Evolutionary conservation across 2,797 vertebrate genomes (phyloP).

Genomic region (Aphelocoma californica): DNA sequence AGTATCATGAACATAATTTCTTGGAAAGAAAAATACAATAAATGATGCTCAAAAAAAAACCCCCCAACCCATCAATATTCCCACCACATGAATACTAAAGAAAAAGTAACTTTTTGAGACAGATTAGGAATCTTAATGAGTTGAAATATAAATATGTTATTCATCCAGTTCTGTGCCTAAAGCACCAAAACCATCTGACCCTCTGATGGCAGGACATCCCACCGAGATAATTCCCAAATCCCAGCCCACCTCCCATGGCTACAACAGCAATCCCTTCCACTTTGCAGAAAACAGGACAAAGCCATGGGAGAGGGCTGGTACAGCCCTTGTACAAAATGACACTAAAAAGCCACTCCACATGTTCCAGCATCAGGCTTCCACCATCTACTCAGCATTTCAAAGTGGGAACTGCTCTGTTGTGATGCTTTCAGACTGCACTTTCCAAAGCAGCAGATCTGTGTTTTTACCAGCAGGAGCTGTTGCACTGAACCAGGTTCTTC

Average conservation of each 20-base stretch:
- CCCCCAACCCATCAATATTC: background rate
- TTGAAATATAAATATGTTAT: background rate
- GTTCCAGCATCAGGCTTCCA: background rate
- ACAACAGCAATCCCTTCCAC: background rate
- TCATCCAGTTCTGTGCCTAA: background rate
- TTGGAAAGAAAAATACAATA: background rate
- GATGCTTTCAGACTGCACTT: background rate
- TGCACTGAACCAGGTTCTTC: background rate
- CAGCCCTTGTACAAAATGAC: background rate
- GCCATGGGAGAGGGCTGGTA: background rate
- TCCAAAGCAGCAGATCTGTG: background rate
- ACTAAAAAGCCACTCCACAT: background rate
- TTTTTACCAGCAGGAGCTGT: background rate
- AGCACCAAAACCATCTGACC: fast-evolving
- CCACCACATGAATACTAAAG: background rate
- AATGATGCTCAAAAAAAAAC: background rate
- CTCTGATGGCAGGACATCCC: background rate
- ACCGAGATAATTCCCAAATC: background rate
- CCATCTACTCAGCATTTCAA: background rate
- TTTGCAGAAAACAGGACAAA: background rate
- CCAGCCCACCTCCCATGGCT: background rate
- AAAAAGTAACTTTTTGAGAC: background rate
- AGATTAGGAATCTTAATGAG: background rate
- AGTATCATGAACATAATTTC: background rate
- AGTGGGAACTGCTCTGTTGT: background rate